A percentile compares a stretch with the other conserved stretches of the same genome.
Evolutionary conservation across 2,797 vertebrate species (phyloP).

Genomic region (Lerista edwardsae): DNA sequence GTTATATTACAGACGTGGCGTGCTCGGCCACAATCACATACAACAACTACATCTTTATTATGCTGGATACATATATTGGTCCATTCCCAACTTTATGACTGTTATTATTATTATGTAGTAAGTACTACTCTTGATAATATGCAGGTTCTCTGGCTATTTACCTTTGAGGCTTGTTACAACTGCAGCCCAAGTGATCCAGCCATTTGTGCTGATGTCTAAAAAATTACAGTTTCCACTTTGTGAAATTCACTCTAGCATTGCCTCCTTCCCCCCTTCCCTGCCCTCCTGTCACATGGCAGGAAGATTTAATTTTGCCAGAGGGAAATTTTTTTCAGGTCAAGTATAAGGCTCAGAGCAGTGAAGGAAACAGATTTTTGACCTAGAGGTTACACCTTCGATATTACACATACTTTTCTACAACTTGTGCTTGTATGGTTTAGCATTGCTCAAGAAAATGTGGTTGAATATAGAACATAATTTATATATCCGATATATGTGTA

Average conservation of each 20-base stretch:
- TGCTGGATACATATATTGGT: slow-evolving; percentile 55
- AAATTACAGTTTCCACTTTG: not conserved
- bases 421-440: not conserved
- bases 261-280: fast-evolving
- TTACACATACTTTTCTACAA: not conserved
- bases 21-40: slow-evolving; percentile 57
- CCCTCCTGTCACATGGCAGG: not conserved
- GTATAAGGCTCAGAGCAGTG: not conserved
- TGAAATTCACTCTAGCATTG: not conserved
- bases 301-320: not conserved
- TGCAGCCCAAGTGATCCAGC: not conserved
- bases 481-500: no score
- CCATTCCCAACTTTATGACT: not conserved
- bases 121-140: not conserved
- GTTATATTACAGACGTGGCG: slow-evolving; percentile 76
- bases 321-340: not conserved
- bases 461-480: not conserved
- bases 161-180: not conserved
- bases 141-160: not conserved
- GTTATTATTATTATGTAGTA: not conserved
- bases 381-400: not conserved
- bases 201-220: not conserved
- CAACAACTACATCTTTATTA: slow-evolving; percentile 81
- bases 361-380: not conserved
- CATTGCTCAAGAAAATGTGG: not conserved